Evolutionary conservation across 2,888 invertebrate species (phyloP).

Genomic region (Pelosia muscerda): DNA sequence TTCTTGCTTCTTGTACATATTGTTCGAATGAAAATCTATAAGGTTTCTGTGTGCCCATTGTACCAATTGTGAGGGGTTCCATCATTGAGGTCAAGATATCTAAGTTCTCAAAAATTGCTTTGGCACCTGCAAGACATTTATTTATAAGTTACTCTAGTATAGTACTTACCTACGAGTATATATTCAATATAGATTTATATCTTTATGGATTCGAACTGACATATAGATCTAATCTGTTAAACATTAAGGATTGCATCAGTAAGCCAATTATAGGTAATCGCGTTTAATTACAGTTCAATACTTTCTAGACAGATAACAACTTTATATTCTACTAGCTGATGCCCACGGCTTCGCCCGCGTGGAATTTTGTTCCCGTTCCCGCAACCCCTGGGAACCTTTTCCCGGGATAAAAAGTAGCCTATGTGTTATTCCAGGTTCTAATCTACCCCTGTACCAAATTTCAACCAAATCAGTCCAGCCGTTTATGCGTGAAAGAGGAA

Average conservation of each 20-base stretch:
- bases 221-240: background rate
- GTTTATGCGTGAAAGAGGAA: too few relatives aligned
- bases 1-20: constrained; percentile 79
- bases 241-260: background rate
- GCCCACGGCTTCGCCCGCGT: too few relatives aligned
- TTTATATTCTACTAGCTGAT: too few relatives aligned
- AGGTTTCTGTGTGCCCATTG: constrained; percentile 82
- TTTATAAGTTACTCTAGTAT: background rate
- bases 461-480: too few relatives aligned
- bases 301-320: background rate
- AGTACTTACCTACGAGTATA: background rate
- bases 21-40: constrained; percentile 80
- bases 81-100: constrained; percentile 73
- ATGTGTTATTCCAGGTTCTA: too few relatives aligned
- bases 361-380: too few relatives aligned
- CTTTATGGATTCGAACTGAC: background rate
- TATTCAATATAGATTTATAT: background rate
- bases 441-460: too few relatives aligned
- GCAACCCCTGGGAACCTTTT: too few relatives aligned
- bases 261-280: background rate
- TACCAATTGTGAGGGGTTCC: constrained; percentile 79
- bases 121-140: constrained; percentile 64
- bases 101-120: constrained; percentile 78
- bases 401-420: too few relatives aligned
- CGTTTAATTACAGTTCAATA: background rate